Evolutionary conservation across 2,797 vertebrate genomes (phyloP).

Genomic region (Pristis pectinata): DNA sequence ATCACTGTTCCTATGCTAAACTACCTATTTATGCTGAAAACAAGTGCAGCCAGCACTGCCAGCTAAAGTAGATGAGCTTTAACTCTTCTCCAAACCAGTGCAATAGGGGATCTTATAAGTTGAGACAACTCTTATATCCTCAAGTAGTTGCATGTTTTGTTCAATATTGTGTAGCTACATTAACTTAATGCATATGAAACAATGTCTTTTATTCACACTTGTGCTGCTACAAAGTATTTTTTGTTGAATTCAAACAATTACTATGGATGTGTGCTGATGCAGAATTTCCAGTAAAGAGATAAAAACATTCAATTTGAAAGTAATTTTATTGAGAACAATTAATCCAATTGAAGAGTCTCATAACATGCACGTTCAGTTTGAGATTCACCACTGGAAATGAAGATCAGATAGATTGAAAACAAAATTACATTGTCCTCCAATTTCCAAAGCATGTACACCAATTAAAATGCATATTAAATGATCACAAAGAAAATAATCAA

Average conservation of each 20-base stretch:
- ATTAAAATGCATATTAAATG: not conserved
- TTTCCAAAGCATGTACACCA: not conserved
- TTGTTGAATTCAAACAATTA: too few relatives aligned
- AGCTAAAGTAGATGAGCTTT: not conserved
- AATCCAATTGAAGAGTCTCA: not conserved
- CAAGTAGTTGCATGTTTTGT: too few relatives aligned
- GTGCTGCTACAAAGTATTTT: too few relatives aligned
- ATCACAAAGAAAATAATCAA: not conserved
- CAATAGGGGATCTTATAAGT: too few relatives aligned
- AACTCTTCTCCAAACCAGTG: not conserved
- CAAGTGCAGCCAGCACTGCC: not conserved
- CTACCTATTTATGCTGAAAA: not conserved
- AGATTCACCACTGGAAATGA: not conserved
- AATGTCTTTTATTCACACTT: too few relatives aligned
- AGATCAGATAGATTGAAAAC: not conserved
- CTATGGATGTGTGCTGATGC: too few relatives aligned
- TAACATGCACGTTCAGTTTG: not conserved
- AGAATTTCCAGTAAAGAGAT: not conserved
- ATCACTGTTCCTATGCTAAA: not conserved
- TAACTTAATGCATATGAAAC: too few relatives aligned
- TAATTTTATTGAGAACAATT: constrained; percentile 15
- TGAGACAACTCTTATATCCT: too few relatives aligned
- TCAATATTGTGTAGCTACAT: too few relatives aligned
- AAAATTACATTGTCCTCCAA: not conserved
- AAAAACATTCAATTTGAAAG: not conserved